A percentile compares a stretch with the other conserved stretches of the same genome.
Conservation (phyloP, 2,888 invertebrate genomes). For the Miltochrista miniata region DNA sequence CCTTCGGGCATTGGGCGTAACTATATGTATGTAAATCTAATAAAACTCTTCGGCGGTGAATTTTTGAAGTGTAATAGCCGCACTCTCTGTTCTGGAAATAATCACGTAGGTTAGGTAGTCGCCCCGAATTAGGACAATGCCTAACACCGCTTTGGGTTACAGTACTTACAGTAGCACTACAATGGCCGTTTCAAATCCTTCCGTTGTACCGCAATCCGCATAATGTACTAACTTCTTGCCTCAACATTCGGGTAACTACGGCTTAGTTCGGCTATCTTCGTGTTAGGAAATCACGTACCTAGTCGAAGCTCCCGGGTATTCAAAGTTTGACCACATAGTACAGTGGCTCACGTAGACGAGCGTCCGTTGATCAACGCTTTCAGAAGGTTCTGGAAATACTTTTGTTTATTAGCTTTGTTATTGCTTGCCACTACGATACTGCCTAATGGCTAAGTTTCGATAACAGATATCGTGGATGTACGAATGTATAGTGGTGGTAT, state of each 20-base stretch:
- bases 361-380: not conserved
- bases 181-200: too few relatives aligned
- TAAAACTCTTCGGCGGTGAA: too few relatives aligned
- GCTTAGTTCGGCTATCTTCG: conserved; percentile 12
- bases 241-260: conserved; percentile 20
- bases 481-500: not conserved
- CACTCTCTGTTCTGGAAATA: too few relatives aligned
- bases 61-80: too few relatives aligned
- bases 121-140: too few relatives aligned
- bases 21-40: too few relatives aligned
- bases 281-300: conserved; percentile 17
- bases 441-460: not conserved
- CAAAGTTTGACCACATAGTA: conserved; percentile 28
- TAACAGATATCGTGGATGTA: not conserved
- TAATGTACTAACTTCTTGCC: conserved; percentile 17
- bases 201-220: conserved; percentile 11
- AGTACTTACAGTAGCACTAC: too few relatives aligned
- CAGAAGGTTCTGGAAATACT: conserved; percentile 11
- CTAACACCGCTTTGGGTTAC: too few relatives aligned
- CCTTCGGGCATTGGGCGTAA: too few relatives aligned
- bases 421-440: not conserved
- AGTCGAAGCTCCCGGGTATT: conserved; percentile 17
- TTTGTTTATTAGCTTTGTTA: conserved; percentile 12
- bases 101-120: too few relatives aligned
- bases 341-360: conserved; percentile 11